These are phyloP conservation scores for Reticulitermes speratus DNA, from an alignment of 1,140 invertebrate genomes.

Conservation along the genomic window DNA sequence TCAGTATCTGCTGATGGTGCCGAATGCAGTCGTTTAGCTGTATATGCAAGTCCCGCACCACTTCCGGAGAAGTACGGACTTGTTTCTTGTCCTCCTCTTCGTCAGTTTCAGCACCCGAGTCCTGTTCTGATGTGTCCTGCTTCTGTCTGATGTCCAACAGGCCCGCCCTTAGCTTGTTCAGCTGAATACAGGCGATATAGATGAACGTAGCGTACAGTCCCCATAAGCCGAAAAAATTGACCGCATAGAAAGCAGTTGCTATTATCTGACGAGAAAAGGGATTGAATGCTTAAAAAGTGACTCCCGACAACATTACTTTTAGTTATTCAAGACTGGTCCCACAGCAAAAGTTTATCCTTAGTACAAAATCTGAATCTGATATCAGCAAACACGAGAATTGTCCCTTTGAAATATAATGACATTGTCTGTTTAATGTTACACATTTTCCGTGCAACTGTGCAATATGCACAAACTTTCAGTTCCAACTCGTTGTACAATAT, in stretches of 20 bases:
- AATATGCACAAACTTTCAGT: too few relatives aligned
- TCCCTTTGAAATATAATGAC: too few relatives aligned
- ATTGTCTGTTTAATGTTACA: too few relatives aligned
- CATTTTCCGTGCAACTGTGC: too few relatives aligned
- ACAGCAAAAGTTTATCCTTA: too few relatives aligned
- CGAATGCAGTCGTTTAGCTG: background rate
- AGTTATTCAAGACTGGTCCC: too few relatives aligned
- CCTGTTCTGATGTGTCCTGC: background rate
- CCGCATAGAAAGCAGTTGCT: background rate
- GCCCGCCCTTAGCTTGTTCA: background rate
- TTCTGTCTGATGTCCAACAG: background rate
- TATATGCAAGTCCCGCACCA: background rate
- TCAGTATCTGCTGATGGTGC: background rate
- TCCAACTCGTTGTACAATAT: too few relatives aligned
- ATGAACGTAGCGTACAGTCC: background rate
- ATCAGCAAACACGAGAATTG: too few relatives aligned
- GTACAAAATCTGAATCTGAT: too few relatives aligned
- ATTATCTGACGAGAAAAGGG: background rate
- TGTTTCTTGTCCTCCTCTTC: background rate
- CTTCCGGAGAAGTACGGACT: background rate
- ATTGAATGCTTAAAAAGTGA: too few relatives aligned
- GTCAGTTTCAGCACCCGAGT: background rate
- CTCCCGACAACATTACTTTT: too few relatives aligned
- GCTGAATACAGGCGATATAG: background rate
- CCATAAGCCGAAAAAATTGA: background rate